A percentile compares a stretch with the other conserved stretches of the same genome.
Conservation (phyloP, 2,113 vertebrate genomes). For the Pseudorasbora parva region DNA sequence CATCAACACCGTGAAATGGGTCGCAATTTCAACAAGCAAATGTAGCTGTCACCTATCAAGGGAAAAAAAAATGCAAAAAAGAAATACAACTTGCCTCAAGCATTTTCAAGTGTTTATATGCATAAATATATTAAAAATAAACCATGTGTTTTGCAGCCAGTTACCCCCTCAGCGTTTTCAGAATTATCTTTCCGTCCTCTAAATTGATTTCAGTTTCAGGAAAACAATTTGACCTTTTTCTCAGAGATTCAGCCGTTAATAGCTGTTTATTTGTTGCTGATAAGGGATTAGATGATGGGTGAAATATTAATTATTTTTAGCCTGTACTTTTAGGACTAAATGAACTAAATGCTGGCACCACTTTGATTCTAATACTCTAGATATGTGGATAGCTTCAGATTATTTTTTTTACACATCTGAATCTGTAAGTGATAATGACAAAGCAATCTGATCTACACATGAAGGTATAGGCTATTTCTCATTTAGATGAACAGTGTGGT, state of each 20-base stretch:
- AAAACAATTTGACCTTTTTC: background rate
- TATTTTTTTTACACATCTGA: too few relatives aligned
- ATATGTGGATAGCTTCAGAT: too few relatives aligned
- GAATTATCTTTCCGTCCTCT: background rate
- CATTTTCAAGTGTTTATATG: background rate
- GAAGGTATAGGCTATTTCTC: too few relatives aligned
- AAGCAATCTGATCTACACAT: too few relatives aligned
- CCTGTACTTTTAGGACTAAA: background rate
- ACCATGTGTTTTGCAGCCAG: background rate
- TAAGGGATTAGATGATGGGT: background rate
- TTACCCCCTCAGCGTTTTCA: background rate
- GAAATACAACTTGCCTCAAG: background rate
- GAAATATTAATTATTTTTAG: too few relatives aligned
- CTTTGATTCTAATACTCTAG: too few relatives aligned
- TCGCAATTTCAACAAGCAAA: constrained; percentile 14
- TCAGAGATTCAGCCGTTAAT: background rate
- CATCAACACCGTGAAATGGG: constrained; percentile 8
- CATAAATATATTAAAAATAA: constrained; percentile 2
- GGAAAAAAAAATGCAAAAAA: background rate
- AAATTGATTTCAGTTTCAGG: constrained; percentile 10
- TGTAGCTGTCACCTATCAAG: constrained; percentile 6
- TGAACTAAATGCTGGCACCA: too few relatives aligned
- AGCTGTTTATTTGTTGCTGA: constrained; percentile 5
- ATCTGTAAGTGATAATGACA: too few relatives aligned
- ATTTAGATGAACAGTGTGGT: too few relatives aligned